Percentiles rank a stretch among this genome's conserved stretches.
phyloP scores from a whole-genome alignment of 1,140 invertebrate species.

The Daktulosphaira vitifoliae region DNA sequence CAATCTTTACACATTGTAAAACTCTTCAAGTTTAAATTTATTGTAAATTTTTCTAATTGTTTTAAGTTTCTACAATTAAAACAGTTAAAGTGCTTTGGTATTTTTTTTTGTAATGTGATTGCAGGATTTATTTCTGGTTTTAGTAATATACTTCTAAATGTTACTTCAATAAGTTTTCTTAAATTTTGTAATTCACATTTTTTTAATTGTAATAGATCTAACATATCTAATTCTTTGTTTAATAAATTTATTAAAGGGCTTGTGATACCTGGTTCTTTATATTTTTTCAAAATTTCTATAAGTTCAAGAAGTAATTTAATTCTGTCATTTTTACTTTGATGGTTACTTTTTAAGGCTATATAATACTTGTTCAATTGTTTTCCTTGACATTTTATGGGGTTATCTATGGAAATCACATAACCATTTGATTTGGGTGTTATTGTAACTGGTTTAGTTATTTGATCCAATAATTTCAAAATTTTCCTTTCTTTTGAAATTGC shows the following conservation, averaged over 20 bases:
- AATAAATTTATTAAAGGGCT: conserved; percentile 51
- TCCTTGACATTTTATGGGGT: conserved; percentile 55
- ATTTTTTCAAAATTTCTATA: conserved; percentile 49
- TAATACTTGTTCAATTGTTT: conserved; percentile 52
- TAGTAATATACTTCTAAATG: conserved; percentile 34
- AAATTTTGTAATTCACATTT: conserved; percentile 48
- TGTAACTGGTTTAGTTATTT: conserved; percentile 51
- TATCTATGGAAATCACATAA: conserved; percentile 53
- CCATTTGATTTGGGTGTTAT: conserved; percentile 52
- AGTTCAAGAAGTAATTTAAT: conserved; percentile 51
- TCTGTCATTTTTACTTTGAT: conserved; percentile 47
- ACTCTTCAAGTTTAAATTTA: conserved; percentile 29
- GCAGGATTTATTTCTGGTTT: conserved; percentile 36
- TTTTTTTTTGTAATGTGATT: not conserved
- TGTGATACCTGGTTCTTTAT: conserved; percentile 44
- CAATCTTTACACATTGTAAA: conserved; percentile 35
- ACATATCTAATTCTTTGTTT: conserved; percentile 53
- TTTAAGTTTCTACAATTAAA: conserved; percentile 34
- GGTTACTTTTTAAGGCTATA: conserved; percentile 47
- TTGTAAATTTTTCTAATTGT: conserved; percentile 25
- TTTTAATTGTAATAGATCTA: conserved; percentile 46
- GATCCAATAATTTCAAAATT: conserved; percentile 42
- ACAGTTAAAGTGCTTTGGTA: conserved; percentile 23
- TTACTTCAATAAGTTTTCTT: conserved; percentile 48
- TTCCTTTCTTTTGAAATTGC: conserved; percentile 11